Conservation (phyloP, 2,797 vertebrate genomes). For the Urosaurus nigricauda region DNA sequence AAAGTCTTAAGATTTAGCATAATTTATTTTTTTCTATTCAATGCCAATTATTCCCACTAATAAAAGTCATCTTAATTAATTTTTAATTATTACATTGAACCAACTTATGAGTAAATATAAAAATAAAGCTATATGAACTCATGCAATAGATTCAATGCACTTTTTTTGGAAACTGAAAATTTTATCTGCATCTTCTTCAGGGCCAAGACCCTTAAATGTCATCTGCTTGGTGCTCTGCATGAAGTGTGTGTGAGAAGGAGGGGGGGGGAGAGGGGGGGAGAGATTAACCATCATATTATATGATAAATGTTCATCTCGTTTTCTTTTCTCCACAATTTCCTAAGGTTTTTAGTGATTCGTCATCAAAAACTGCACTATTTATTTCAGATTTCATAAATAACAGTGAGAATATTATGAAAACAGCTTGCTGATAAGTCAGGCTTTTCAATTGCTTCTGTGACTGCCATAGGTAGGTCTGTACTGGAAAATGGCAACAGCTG, state of each 20-base stretch:
- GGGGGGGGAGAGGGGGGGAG: not conserved
- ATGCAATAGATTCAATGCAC: not conserved
- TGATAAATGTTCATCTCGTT: constrained; percentile 29
- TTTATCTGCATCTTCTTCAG: constrained; percentile 36
- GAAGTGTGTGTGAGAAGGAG: not conserved
- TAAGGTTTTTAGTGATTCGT: constrained; percentile 65
- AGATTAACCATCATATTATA: constrained; percentile 21
- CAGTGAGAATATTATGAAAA: constrained; percentile 72
- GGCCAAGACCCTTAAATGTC: constrained; percentile 31
- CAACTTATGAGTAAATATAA: constrained; percentile 6
- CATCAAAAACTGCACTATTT: constrained; percentile 67
- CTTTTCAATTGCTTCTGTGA: constrained; percentile 70
- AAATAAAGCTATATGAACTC: no score
- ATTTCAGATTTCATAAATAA: constrained; percentile 72
- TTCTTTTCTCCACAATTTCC: constrained; percentile 50
- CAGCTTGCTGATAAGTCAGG: constrained; percentile 69
- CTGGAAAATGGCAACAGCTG: constrained; percentile 58
- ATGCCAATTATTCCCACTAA: not conserved
- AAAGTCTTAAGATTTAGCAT: not conserved
- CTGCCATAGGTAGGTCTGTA: constrained; percentile 65
- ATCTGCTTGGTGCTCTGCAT: constrained; percentile 28
- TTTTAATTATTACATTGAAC: not conserved
- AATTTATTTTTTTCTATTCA: not conserved
- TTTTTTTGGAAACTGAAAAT: not conserved
- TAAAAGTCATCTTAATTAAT: not conserved